Evolutionary conservation across 2,113 vertebrate species (phyloP), one percentile per base, ranked within the genome.

Genomic region (Acanthisitta chloris): DNA sequence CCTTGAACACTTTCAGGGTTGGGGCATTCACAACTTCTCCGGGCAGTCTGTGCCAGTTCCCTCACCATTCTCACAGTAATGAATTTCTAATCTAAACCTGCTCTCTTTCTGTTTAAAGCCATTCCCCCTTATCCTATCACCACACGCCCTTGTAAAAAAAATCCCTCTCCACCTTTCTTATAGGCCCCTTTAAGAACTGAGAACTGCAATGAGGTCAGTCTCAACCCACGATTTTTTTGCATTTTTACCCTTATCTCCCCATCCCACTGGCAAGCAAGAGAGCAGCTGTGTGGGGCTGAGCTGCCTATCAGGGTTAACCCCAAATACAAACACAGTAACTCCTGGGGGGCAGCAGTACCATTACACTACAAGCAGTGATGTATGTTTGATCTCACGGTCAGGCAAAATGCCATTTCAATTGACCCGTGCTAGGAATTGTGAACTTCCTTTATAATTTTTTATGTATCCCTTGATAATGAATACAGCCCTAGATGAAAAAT

Each of bases 61-160:
- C 17, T 74, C 3, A 0, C 6, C 43, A 58, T 7, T 31, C 10
- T 15, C 45, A 25, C 11, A 43, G 25, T 11, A 20, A 34, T 11
- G 1, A 42, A 36, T 67, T 58, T 36, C 33, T 67, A 26, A 33
- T 43, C 21, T 18, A 59, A 26, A 14, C 9, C 26, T 14, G 4
- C 25, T 43, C 25, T 58, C 51, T 57, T 48, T 57, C 34, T 24
- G 8, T 19, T n/a, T 38, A 59, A 26, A 59, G 24, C 16, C 34
- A 38, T 38, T 33, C 17, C 51, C 51, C 14, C n/a, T 34, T 58
- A 9, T 34, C 21, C 58, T 59, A 17, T 38, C 34, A 17, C n/a
- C 38, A 59, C 10, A 8, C 17, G 15, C 24, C 23, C 34, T 17
- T 17, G 10, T 59, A 25, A 59, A 59, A 59, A 59, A 38, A 38